These are phyloP conservation scores for Euspilapteryx auroguttella DNA, from an alignment of 2,888 invertebrate genomes.

Conservation along the genomic window DNA sequence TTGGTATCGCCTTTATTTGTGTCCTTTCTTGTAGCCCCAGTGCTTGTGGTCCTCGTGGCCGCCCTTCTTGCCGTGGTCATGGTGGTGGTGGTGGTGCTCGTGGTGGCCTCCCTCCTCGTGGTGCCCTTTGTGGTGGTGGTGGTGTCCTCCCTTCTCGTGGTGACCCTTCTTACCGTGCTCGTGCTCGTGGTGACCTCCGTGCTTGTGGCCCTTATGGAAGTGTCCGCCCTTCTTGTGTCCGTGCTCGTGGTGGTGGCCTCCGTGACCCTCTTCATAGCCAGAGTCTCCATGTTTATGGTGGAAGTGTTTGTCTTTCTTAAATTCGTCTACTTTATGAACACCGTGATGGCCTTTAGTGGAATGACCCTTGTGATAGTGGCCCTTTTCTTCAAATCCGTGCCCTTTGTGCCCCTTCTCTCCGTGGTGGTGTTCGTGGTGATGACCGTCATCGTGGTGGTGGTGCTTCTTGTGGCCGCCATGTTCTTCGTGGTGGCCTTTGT, in stretches of 20 bases:
- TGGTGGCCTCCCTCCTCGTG: slow-evolving; percentile 78
- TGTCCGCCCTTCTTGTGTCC: slow-evolving; percentile 81
- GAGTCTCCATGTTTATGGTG: slow-evolving; percentile 80
- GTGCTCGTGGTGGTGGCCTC: slow-evolving; percentile 74
- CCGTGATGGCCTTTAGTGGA: slow-evolving; percentile 84
- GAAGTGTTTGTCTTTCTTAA: slow-evolving; percentile 83
- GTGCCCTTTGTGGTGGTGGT: slow-evolving; percentile 78
- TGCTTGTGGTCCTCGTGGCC: slow-evolving; percentile 78
- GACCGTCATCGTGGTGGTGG: slow-evolving; percentile 67
- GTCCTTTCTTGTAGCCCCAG: slow-evolving; percentile 69
- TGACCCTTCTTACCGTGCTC: slow-evolving; percentile 80
- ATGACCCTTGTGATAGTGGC: slow-evolving; percentile 80
- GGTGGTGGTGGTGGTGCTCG: slow-evolving; percentile 74
- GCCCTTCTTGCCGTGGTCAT: slow-evolving; percentile 76
- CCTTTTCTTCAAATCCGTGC: slow-evolving; percentile 53
- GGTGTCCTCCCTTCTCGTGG: slow-evolving; percentile 77
- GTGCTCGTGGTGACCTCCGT: slow-evolving; percentile 75
- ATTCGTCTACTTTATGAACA: slow-evolving; percentile 81
- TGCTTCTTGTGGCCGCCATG: slow-evolving; percentile 65
- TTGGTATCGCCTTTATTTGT: slow-evolving; percentile 18
- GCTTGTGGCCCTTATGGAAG: slow-evolving; percentile 77
- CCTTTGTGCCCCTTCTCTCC: slow-evolving; percentile 68
- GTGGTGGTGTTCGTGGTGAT: slow-evolving; percentile 64
- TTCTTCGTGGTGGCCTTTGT: slow-evolving; percentile 62
- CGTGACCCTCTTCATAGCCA: slow-evolving; percentile 77